Evolutionary conservation across 35 echinoderm and acorn worm species (phyloP), one percentile per base, ranked within the genome.

Genomic region (Heliocidaris tuberculata): DNA sequence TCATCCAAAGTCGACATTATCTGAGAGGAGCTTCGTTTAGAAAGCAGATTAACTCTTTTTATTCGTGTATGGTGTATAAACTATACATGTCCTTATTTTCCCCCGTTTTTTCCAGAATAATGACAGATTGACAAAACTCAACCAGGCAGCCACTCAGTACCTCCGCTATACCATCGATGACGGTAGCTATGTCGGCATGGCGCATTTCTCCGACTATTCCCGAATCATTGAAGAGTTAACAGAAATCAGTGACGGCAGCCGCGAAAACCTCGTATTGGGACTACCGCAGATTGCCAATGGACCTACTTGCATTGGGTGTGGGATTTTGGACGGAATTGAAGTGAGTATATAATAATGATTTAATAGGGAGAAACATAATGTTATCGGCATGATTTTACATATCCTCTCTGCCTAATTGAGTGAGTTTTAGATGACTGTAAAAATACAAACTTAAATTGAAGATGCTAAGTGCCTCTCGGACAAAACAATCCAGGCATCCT

Each of bases 231-330:
- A 31, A 8, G 19, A 94, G 7, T n/a, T 97, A 12, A 24, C 31
- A 4, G 42, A 93, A 30, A 97, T 97, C 86, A 86, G 30, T 31
- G 85, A 95, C 11, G 92, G 19, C 52, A 93, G 70, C 9, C 94
- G 96, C 1, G 90, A 97, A 31, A n/a, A 31, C 13, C 49, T 97
- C 52, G 91, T 97, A 19, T 60, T 90, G n/a, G 86, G n/a, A 32
- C 60, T 97, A 86, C 96, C 96, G 2, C 48, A 6, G 17, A 30
- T 88, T 78, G 78, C 96, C 19, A 32, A 59, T 31, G 96, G 96
- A 2, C 48, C 86, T 31, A 94, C 96, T 10, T 95, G 96, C 89
- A 97, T 97, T 30, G 96, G 96, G 16, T 90, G 88, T 10, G 96
- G 96, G 32, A 86, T 97, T 12, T 85, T 94, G 31, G 95, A 95